phyloP scores from a whole-genome alignment of 2,888 invertebrate genomes.

The Aporophyla nigra region DNA sequence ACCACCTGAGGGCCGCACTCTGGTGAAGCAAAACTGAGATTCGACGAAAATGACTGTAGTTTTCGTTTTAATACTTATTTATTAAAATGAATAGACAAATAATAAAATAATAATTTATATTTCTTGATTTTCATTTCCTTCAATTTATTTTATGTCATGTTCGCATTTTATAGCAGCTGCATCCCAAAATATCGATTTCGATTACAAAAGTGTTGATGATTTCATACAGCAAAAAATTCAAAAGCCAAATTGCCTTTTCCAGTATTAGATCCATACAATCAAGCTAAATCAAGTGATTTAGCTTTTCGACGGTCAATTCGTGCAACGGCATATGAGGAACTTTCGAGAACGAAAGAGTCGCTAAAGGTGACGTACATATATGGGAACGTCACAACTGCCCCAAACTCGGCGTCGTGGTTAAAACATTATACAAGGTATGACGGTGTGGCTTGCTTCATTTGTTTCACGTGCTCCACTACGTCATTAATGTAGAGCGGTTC shows the following conservation, averaged over 20 bases:
- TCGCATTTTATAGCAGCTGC: not conserved
- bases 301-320: not conserved
- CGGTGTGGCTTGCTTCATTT: not conserved
- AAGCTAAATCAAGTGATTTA: not conserved
- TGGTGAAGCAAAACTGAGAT: constrained; percentile 79
- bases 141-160: not conserved
- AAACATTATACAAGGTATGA: constrained; percentile 15
- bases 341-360: not conserved
- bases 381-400: constrained; percentile 3
- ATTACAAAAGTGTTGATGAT: not conserved
- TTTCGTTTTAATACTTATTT: constrained; percentile 81
- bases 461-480: not conserved
- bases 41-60: constrained; percentile 82
- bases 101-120: constrained; percentile 74
- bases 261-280: too few relatives aligned
- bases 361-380: not conserved
- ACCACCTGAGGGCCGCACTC: constrained; percentile 73
- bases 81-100: constrained; percentile 86
- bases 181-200: not conserved
- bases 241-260: not conserved
- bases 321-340: not conserved
- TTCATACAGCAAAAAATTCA: not conserved
- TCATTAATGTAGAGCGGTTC: not conserved
- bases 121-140: constrained; percentile 44
- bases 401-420: constrained; percentile 6